phyloP scores from a whole-genome alignment of 2,797 vertebrate genomes.

The Buphagus erythrorhynchus region DNA sequence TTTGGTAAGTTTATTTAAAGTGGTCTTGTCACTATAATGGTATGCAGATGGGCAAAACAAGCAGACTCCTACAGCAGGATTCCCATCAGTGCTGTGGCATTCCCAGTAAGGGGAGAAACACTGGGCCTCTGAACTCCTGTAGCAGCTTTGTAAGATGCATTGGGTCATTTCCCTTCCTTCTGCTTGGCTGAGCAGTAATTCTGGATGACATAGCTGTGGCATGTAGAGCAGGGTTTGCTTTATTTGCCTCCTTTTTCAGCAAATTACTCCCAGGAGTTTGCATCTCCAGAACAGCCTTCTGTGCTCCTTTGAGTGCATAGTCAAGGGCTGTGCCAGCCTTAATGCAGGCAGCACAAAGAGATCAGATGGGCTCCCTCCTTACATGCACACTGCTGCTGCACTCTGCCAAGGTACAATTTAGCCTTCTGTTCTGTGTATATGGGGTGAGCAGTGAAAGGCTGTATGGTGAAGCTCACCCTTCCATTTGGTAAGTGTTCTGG shows the following conservation, averaged over 20 bases:
- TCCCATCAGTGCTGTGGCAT: neutral
- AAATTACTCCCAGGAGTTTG: neutral
- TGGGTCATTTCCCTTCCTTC: slow-evolving; percentile 28
- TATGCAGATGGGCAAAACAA: slow-evolving; percentile 31
- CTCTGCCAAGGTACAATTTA: neutral
- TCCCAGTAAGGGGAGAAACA: neutral
- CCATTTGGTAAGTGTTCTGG: neutral
- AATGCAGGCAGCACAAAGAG: neutral
- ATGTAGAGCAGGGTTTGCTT: neutral
- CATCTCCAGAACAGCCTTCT: neutral
- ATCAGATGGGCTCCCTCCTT: neutral
- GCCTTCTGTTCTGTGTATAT: neutral
- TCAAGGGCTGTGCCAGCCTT: neutral
- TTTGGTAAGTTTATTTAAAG: slow-evolving; percentile 83
- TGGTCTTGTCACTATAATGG: slow-evolving; percentile 8
- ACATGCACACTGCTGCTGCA: neutral
- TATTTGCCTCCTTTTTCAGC: slow-evolving; percentile 17
- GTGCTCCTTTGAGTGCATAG: neutral
- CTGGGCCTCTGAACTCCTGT: neutral
- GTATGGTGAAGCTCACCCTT: neutral
- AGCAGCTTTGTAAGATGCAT: slow-evolving; percentile 9
- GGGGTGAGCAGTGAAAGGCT: neutral
- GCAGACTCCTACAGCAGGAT: neutral
- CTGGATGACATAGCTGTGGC: neutral
- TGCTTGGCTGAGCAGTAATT: slow-evolving; percentile 12